Evolutionary conservation across 2,888 invertebrate species (phyloP), one percentile per base, ranked within the genome.

Genomic region (Clepsis dumicolana): DNA sequence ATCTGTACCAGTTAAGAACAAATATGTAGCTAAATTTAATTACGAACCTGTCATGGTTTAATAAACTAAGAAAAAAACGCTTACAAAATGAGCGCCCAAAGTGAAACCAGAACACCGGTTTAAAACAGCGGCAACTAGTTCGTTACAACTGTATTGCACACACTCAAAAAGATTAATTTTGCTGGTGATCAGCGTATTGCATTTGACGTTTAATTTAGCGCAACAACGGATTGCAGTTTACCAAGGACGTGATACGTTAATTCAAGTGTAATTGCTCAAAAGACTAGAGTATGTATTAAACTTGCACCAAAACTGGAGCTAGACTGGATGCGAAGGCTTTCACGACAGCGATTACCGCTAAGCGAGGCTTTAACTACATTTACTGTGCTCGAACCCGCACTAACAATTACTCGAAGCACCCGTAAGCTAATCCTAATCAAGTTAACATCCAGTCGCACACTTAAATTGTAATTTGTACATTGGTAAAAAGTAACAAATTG

Each of bases 281-380:
- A 66, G 41, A 62, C 48, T 61, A 32, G 53, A 48, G 35, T 21
- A 35, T 61, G 56, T 21, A 44, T 10, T 63, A 63, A 60, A 63
- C 62, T 52, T 63, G 59, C 38, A 59, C 52, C 50, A 18, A 63
- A 63, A 41, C 57, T 52, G 41, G 16, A 29, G 25, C 18, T 57
- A 32, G 65, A 53, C 25, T 25, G 27, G 56, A 44, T 50, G 60
- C 35, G 50, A 59, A 68, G 67, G 32, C 67, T 57, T 68, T 63
- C 67, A 56, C 53, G 61, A 63, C 63, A 59, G 63, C 63, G 50
- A 63, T 63, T 68, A 52, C 62, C 16, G 63, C 56, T 68, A 64
- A 59, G 52, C 52, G 50, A 41, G 24, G 44, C 50, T 63, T 63
- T 52, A 68, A 68, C 52, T 63, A 29, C 63, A 66, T 50, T 68